These are phyloP conservation scores for Polyergus mexicanus DNA, from an alignment of 1,140 invertebrate genomes.

Conservation along the genomic window DNA sequence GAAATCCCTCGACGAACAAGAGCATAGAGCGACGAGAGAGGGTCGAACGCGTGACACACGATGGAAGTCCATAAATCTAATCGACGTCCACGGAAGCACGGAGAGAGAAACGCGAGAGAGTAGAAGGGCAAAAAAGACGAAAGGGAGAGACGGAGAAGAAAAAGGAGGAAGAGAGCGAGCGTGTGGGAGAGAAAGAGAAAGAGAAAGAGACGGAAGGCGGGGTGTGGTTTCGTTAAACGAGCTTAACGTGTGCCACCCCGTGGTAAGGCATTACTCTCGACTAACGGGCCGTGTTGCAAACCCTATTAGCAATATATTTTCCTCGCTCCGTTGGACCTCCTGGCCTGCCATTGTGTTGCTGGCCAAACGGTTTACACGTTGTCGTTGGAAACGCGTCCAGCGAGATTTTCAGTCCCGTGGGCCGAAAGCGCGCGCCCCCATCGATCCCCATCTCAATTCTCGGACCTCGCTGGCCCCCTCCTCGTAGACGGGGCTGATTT, in stretches of 20 bases:
- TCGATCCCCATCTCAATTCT: constrained; percentile 54
- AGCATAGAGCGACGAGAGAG: constrained; percentile 52
- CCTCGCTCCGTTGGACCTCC: constrained; percentile 75
- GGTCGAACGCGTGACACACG: constrained; percentile 55
- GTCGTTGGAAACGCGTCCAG: constrained; percentile 70
- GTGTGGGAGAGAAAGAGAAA: constrained; percentile 2
- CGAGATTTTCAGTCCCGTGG: constrained; percentile 37
- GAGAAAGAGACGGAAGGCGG: constrained; percentile 23
- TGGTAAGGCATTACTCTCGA: constrained; percentile 80
- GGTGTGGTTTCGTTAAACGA: constrained; percentile 77
- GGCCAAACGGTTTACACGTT: constrained; percentile 77
- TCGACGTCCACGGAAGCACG: constrained; percentile 56
- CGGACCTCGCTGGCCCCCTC: neutral
- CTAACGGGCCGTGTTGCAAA: constrained; percentile 80
- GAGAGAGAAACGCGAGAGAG: constrained; percentile 25
- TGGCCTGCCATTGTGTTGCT: constrained; percentile 60
- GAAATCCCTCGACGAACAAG: constrained; percentile 44
- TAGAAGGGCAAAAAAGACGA: constrained; percentile 24
- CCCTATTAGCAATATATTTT: constrained; percentile 84
- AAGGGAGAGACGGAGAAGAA: neutral
- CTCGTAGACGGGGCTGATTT: constrained; percentile 57
- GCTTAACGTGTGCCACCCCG: constrained; percentile 78
- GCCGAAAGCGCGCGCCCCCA: constrained; percentile 31
- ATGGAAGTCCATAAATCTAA: constrained; percentile 69
- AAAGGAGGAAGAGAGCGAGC: neutral